These are phyloP conservation scores for Lophochroa leadbeateri DNA, from an alignment of 2,113 vertebrate genomes.

Conservation along the genomic window DNA sequence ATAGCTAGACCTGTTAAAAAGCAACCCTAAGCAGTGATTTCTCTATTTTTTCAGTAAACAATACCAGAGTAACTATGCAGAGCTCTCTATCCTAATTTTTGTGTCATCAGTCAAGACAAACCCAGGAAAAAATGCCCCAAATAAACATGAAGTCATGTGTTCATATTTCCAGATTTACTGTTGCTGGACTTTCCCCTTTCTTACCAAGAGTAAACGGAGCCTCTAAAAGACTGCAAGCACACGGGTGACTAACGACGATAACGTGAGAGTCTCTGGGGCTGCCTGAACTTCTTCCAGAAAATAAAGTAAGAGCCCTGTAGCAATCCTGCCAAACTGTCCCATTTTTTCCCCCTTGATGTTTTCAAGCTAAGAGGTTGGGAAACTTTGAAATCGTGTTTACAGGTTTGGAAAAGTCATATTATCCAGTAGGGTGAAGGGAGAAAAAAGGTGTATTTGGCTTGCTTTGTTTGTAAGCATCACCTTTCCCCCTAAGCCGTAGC, in stretches of 20 bases:
- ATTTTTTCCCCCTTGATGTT: not conserved
- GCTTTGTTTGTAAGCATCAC: not conserved
- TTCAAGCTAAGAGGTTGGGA: not conserved
- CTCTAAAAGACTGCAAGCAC: not conserved
- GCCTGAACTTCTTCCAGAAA: not conserved
- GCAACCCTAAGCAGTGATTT: not conserved
- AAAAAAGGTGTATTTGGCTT: not conserved
- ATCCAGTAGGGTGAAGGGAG: too few relatives aligned
- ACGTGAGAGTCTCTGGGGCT: not conserved
- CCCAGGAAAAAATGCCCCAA: not conserved
- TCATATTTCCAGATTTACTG: not conserved
- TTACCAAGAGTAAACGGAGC: not conserved
- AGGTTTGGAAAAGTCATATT: not conserved
- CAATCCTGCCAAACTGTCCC: not conserved
- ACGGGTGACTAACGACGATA: not conserved
- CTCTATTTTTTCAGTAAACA: not conserved
- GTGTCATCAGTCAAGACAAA: not conserved
- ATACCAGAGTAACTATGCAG: not conserved
- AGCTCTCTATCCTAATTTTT: not conserved
- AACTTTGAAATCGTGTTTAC: not conserved
- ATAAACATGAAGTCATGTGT: not conserved
- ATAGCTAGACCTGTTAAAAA: not conserved
- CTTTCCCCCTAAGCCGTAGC: not conserved
- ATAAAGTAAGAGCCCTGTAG: not conserved
- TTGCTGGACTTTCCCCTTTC: slow-evolving; percentile 29